phyloP scores from a whole-genome alignment of 2,113 vertebrate species.

The Naja naja region DNA sequence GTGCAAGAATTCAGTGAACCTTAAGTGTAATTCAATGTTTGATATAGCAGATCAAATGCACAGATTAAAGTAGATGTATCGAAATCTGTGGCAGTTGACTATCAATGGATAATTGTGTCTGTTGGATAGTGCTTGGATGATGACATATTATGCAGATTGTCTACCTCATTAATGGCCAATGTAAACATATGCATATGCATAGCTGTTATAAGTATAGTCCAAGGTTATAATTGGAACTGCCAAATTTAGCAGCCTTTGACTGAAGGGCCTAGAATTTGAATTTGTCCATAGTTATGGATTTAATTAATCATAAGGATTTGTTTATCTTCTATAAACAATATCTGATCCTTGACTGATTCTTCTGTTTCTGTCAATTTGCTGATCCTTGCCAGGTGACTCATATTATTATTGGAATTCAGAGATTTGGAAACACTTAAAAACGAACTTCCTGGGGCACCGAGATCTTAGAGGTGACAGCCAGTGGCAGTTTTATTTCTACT shows the following conservation, averaged over 20 bases:
- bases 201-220: background rate
- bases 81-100: background rate
- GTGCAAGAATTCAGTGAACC: background rate
- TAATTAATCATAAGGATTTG: background rate
- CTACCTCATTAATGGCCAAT: background rate
- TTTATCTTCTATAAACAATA: background rate
- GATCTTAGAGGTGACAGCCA: background rate
- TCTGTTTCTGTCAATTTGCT: background rate
- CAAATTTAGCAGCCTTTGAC: background rate
- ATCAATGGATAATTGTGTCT: background rate
- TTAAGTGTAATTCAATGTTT: background rate
- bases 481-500: background rate
- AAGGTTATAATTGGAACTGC: background rate
- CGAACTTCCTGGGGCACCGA: background rate
- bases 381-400: background rate
- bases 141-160: background rate
- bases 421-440: background rate
- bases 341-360: background rate
- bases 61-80: background rate
- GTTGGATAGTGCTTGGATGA: background rate
- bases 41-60: background rate
- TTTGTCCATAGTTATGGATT: background rate
- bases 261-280: background rate
- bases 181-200: background rate
- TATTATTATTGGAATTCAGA: background rate